phyloP scores from a whole-genome alignment of 2,888 invertebrate species.

The Carterocephalus palaemon region DNA sequence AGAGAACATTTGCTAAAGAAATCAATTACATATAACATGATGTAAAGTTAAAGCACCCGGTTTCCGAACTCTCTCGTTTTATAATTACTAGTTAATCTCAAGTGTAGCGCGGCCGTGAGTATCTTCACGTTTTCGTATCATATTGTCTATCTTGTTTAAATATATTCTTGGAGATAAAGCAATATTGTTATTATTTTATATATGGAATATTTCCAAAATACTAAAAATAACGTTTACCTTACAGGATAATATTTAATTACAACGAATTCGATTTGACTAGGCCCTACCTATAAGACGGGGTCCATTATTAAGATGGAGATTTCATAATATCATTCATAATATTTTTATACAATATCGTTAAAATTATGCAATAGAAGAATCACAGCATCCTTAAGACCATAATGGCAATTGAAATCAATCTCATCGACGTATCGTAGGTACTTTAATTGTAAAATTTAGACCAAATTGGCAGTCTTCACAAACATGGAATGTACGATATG shows the following conservation, averaged over 20 bases:
- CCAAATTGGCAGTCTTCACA: constrained; percentile 79
- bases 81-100: constrained; percentile 72
- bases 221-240: constrained; percentile 66
- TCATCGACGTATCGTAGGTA: constrained; percentile 75
- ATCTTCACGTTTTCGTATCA: constrained; percentile 63
- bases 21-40: constrained; percentile 71
- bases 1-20: constrained; percentile 69
- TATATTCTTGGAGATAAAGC: constrained; percentile 59
- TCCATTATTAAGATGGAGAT: constrained; percentile 70
- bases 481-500: constrained; percentile 80
- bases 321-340: constrained; percentile 48
- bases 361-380: constrained; percentile 78
- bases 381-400: constrained; percentile 78
- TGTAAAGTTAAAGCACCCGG: constrained; percentile 79
- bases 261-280: constrained; percentile 75
- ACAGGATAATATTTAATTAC: constrained; percentile 61
- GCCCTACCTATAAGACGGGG: constrained; percentile 75
- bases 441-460: constrained; percentile 77
- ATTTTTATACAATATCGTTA: constrained; percentile 54
- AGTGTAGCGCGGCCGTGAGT: constrained; percentile 58
- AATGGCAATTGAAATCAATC: constrained; percentile 75
- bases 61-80: constrained; percentile 76
- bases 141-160: constrained; percentile 70
- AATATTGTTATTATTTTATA: constrained; percentile 54
- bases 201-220: constrained; percentile 72